These are phyloP conservation scores for Uropsilus gracilis DNA, from an alignment of 2,113 vertebrate genomes.

Conservation along the genomic window DNA sequence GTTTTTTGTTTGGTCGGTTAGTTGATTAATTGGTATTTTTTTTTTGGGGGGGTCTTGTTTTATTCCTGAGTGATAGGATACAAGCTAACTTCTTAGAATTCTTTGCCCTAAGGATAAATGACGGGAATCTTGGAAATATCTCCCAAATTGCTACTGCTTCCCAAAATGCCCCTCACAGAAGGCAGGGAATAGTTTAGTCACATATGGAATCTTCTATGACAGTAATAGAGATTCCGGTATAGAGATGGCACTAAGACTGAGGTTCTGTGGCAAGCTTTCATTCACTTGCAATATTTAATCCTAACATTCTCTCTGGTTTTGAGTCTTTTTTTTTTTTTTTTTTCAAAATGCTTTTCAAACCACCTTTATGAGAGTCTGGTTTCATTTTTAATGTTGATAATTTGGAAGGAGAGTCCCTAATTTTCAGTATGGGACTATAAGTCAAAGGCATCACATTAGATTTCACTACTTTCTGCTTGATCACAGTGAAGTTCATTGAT, in stretches of 20 bases:
- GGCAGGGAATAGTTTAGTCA: neutral
- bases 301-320: neutral
- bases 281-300: neutral
- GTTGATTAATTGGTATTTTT: neutral
- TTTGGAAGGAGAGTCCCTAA: slow-evolving; percentile 30
- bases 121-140: neutral
- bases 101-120: neutral
- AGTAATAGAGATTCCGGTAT: neutral
- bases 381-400: slow-evolving; percentile 33
- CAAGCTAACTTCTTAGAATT: neutral
- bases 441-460: slow-evolving; percentile 27
- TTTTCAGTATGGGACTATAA: neutral
- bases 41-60: too few relatives aligned
- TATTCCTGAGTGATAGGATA: neutral
- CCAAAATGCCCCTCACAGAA: neutral
- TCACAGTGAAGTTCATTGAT: neutral
- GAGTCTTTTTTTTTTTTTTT: neutral
- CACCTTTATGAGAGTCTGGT: slow-evolving; percentile 1
- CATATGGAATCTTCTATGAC: neutral
- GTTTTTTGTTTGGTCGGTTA: neutral
- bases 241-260: neutral
- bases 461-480: slow-evolving; percentile 13
- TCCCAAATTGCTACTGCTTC: neutral
- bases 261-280: neutral
- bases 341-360: slow-evolving; percentile 18